These are phyloP conservation scores for Chelon auratus DNA, from an alignment of 2,797 vertebrate species.

Conservation along the genomic window DNA sequence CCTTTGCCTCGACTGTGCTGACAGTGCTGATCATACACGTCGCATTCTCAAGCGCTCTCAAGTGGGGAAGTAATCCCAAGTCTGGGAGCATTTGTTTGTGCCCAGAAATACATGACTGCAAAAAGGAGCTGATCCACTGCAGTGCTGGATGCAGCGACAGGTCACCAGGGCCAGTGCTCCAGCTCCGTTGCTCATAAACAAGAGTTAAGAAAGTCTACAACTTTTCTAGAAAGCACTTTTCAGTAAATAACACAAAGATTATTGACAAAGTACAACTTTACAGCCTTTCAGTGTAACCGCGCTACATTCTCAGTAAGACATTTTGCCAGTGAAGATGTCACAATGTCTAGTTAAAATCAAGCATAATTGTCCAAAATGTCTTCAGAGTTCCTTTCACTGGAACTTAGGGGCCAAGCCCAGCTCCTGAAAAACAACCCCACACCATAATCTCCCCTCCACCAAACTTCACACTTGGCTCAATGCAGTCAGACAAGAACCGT, in stretches of 20 bases:
- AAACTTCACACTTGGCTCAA: too few relatives aligned
- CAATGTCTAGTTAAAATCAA: too few relatives aligned
- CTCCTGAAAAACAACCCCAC: too few relatives aligned
- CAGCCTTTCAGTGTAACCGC: too few relatives aligned
- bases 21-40: conserved; percentile 30
- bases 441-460: too few relatives aligned
- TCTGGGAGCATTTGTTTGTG: conserved; percentile 14
- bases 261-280: neutral
- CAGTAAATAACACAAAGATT: neutral
- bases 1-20: conserved; percentile 15
- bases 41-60: neutral
- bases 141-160: neutral
- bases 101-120: neutral
- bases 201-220: neutral
- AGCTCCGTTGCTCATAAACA: neutral
- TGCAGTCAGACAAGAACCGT: too few relatives aligned
- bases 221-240: neutral
- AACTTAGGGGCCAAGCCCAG: too few relatives aligned
- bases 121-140: neutral
- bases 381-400: too few relatives aligned
- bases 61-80: conserved; percentile 4
- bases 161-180: neutral
- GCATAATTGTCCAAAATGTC: too few relatives aligned
- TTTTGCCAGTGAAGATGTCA: too few relatives aligned
- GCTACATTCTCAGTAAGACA: too few relatives aligned